Conservation (phyloP, 2,797 vertebrate species). For the Poeciliopsis gracilis region DNA sequence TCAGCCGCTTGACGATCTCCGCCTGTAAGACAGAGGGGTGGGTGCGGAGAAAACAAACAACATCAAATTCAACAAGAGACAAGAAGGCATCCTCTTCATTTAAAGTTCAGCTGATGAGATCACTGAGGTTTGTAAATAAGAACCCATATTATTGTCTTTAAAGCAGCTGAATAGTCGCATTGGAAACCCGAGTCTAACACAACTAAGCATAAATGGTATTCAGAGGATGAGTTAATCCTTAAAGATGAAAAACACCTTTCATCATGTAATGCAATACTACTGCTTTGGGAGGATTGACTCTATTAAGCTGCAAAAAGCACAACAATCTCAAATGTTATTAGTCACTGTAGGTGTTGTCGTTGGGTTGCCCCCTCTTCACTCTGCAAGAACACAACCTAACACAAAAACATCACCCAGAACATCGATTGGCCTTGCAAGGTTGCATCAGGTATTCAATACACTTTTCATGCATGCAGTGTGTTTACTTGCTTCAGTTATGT, state of each 20-base stretch:
- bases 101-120: slow-evolving; percentile 16
- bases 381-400: background rate
- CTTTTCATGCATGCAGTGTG: background rate
- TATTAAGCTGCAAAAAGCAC: background rate
- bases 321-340: background rate
- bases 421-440: background rate
- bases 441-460: background rate
- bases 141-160: background rate
- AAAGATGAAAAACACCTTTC: background rate
- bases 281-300: background rate
- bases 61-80: slow-evolving; percentile 23
- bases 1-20: slow-evolving; percentile 98
- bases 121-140: slow-evolving; percentile 7
- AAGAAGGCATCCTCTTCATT: slow-evolving; percentile 27
- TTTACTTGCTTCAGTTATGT: too few relatives aligned
- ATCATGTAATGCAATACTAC: background rate
- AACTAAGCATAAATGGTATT: background rate
- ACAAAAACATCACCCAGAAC: background rate
- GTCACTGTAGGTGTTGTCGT: background rate
- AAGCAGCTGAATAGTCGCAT: background rate
- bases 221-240: background rate
- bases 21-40: slow-evolving; percentile 85
- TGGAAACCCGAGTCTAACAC: background rate
- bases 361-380: background rate
- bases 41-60: slow-evolving; percentile 40